phyloP scores from a whole-genome alignment of 2,113 vertebrate species.

The Caranx ignobilis region DNA sequence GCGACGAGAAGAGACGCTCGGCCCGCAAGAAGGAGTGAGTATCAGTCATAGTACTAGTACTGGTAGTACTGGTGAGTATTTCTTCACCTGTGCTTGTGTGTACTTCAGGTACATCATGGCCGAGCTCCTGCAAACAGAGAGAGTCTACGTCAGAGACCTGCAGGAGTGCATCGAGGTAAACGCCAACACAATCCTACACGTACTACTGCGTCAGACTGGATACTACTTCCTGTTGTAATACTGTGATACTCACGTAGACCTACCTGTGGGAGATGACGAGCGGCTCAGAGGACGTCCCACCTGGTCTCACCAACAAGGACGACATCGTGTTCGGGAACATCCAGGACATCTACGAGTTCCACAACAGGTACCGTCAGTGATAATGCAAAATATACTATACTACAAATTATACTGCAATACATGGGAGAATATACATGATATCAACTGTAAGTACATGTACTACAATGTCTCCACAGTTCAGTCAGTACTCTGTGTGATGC shows the following conservation, averaged over 20 bases:
- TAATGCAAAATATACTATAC: background rate
- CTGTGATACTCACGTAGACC: constrained; percentile 82
- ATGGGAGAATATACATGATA: background rate
- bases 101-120: constrained; percentile 96
- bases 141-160: constrained; percentile 96
- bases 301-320: constrained; percentile 94
- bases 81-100: background rate
- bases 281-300: constrained; percentile 94
- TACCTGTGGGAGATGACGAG: constrained; percentile 99
- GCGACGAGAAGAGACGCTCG: constrained; percentile 97
- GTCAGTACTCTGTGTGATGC: background rate
- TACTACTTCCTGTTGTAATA: background rate
- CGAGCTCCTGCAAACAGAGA: constrained; percentile 96
- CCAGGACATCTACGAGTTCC: constrained; percentile 99
- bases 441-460: background rate
- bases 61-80: background rate
- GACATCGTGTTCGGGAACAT: constrained; percentile 98
- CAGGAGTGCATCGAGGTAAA: constrained; percentile 97
- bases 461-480: background rate
- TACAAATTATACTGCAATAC: background rate
- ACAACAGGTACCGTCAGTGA: constrained; percentile 91
- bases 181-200: background rate
- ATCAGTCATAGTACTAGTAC: fast-evolving
- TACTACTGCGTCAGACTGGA: too few species aligned
- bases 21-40: constrained; percentile 98